Base-by-base conservation (phyloP, 1,140 invertebrate genomes). In the Drosophila bipectinata region DNA sequence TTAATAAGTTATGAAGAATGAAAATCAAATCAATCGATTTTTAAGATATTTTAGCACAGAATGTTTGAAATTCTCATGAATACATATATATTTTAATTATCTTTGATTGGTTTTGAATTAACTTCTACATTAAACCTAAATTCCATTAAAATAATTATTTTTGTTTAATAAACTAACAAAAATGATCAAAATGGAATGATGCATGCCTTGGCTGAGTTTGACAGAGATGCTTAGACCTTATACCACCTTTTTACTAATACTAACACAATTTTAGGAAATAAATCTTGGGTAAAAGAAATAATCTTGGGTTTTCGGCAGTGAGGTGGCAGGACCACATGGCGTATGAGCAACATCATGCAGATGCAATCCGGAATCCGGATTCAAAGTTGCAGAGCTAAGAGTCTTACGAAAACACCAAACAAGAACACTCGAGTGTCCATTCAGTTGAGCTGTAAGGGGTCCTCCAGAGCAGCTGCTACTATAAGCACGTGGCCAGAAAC, bases 361-460 rank as follows among this genome's bases (percentile, higher is more conserved):
- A 41, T 48, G 52, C 64, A 71, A 41, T 56, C 32, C 64, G 52
- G 41, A 71, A 41, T 56, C 32, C 64, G 52, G 41, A 69, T 57
- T 48, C 51, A 62, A 72, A 73, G 68, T 72, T 54, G 55, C 54
- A 44, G 32, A 72, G 55, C 63, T 57, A 39, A 69, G 67, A 69
- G 44, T 57, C 67, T 71, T 69, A 71, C 30, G 63, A 69, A 57
- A 69, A 71, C 52, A 15, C 26, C 64, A 73, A 10, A 41, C 48
- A 72, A 60, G 66, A 41, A 71, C 67, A 41, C 64, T 71, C 45
- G 32, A 41, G 3, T 18, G 64, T 57, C 64, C 60, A 64, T 45
- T 64, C 63, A 66, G 60, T 39, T 67, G 60, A 64, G 26, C 68
- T 58, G 53, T 41, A 58, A 34, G 54, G 62, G 63, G 63, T 67